Evolutionary conservation across 1,140 invertebrate genomes (phyloP).

Genomic region (Gonioctena quinquepunctata): DNA sequence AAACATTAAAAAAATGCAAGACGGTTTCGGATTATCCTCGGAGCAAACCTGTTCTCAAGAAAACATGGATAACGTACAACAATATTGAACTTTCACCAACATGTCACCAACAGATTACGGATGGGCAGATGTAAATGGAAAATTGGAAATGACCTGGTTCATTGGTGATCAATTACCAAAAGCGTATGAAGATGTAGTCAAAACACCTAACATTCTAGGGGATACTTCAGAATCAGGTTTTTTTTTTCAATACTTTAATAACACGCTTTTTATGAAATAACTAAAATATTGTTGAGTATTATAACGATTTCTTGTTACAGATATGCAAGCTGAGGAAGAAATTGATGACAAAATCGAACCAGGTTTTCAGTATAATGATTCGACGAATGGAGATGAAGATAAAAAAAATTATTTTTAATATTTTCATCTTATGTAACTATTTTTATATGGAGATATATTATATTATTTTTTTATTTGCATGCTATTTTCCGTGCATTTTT

Average conservation of each 20-base stretch:
- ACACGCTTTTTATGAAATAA: conserved; percentile 8
- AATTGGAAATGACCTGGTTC: conserved; percentile 44
- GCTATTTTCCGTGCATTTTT: too few species aligned
- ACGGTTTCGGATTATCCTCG: background rate
- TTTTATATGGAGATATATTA: too few species aligned
- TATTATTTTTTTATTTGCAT: too few species aligned
- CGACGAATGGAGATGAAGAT: background rate
- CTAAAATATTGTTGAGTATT: background rate
- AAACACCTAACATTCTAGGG: conserved; percentile 13
- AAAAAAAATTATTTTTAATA: background rate
- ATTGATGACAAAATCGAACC: background rate
- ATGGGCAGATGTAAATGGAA: conserved; percentile 40
- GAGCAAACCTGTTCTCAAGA: background rate
- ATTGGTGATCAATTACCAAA: conserved; percentile 43
- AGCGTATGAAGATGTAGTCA: conserved; percentile 41
- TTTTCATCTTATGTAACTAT: too few species aligned
- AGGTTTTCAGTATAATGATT: background rate
- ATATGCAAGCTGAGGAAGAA: background rate
- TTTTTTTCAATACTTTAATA: conserved; percentile 1
- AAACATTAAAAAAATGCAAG: too few species aligned
- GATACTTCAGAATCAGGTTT: background rate
- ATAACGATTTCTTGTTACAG: conserved; percentile 4
- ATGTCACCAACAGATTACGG: conserved; percentile 27
- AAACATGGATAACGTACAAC: background rate
- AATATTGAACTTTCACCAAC: background rate